phyloP scores from a whole-genome alignment of 1,140 invertebrate genomes.

The Cheumatopsyche charites region DNA sequence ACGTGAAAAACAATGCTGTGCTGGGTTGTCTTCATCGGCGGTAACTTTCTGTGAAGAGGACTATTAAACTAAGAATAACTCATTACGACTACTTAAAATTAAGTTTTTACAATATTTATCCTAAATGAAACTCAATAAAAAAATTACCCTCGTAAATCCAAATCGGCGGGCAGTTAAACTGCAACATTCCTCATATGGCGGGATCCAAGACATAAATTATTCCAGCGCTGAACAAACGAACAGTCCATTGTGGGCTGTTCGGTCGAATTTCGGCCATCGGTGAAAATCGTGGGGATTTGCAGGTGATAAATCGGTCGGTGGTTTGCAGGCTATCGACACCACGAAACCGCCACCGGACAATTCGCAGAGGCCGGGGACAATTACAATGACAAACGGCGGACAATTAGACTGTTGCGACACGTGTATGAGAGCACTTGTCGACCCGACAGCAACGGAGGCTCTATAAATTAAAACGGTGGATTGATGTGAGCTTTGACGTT shows the following conservation, averaged over 20 bases:
- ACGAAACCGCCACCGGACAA: neutral
- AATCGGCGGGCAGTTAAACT: too few species aligned
- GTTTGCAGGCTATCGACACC: neutral
- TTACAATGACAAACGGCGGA: conserved; percentile 39
- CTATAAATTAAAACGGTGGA: neutral
- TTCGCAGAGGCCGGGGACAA: conserved; percentile 17
- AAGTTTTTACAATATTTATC: too few species aligned
- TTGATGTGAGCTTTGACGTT: neutral
- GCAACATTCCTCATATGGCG: neutral
- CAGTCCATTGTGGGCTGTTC: neutral
- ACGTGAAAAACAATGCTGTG: too few species aligned
- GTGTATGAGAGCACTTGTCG: conserved; percentile 6
- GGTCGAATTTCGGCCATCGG: neutral
- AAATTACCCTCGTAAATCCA: too few species aligned
- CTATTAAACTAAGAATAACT: too few species aligned
- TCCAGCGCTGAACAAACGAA: neutral
- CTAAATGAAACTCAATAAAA: too few species aligned
- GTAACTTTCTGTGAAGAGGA: too few species aligned
- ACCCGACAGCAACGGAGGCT: neutral
- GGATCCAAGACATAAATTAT: too few species aligned
- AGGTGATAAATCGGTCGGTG: neutral
- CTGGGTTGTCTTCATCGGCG: too few species aligned
- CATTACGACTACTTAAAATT: too few species aligned
- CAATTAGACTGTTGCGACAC: conserved; percentile 37
- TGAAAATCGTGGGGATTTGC: neutral